phyloP scores from a whole-genome alignment of 1,140 invertebrate species.

The Dendroctonus valens region DNA sequence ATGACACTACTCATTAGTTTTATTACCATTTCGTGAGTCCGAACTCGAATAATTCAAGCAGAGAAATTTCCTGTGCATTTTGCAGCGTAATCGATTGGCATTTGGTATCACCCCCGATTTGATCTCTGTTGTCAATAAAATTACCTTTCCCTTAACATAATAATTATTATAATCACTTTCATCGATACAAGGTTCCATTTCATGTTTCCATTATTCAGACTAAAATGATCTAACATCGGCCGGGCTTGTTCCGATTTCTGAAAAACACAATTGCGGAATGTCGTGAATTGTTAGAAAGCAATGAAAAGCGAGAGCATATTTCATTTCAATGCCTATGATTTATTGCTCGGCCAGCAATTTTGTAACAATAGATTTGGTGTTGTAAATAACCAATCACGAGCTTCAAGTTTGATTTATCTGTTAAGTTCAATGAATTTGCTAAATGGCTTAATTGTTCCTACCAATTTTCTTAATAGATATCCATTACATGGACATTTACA shows the following conservation, averaged over 20 bases:
- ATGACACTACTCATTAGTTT: constrained; percentile 13
- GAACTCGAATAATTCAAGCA: constrained; percentile 13
- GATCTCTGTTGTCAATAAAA: constrained; percentile 25
- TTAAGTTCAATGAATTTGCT: not conserved
- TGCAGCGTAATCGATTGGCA: constrained; percentile 13
- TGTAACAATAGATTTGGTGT: constrained; percentile 1
- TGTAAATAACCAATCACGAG: constrained; percentile 8
- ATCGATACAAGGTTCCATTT: constrained; percentile 11
- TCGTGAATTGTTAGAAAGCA: constrained; percentile 17
- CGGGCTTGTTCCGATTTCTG: too few species aligned
- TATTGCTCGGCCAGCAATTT: constrained; percentile 2
- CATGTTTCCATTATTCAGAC: constrained; percentile 5
- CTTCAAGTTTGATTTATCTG: constrained; percentile 1
- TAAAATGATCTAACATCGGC: not conserved
- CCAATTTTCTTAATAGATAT: too few species aligned
- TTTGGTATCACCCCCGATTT: constrained; percentile 15
- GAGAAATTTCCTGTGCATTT: constrained; percentile 20
- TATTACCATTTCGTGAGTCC: constrained; percentile 18
- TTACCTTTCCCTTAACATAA: constrained; percentile 11
- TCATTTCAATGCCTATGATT: constrained; percentile 1
- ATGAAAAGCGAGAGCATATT: constrained; percentile 16
- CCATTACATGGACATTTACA: too few species aligned
- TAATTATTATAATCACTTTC: constrained; percentile 23
- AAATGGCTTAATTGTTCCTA: too few species aligned
- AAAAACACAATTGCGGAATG: too few species aligned